A percentile compares a stretch with the other conserved stretches of the same genome.
These are phyloP conservation scores for Acipenser ruthenus DNA, from an alignment of 2,797 vertebrate species.

Conservation along the genomic window DNA sequence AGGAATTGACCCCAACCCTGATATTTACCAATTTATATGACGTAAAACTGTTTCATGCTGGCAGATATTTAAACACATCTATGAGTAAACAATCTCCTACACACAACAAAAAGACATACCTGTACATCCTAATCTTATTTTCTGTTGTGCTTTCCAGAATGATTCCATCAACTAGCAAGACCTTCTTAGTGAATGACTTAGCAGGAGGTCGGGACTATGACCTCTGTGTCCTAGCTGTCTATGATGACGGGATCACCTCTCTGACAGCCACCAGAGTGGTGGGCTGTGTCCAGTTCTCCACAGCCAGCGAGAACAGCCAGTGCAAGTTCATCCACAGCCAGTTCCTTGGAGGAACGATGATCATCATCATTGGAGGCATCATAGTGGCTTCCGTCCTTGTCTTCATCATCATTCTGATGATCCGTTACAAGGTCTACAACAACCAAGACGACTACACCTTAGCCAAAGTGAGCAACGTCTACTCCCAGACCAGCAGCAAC, in stretches of 20 bases:
- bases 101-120: no score
- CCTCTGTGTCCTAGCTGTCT: conserved; percentile 77
- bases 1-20: no score
- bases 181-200: conserved; percentile 82
- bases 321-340: conserved; percentile 80
- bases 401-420: conserved; percentile 93
- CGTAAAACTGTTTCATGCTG: no score
- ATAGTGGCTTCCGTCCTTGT: conserved; percentile 79
- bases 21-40: no score
- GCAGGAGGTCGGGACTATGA: conserved; percentile 81
- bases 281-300: conserved; percentile 84
- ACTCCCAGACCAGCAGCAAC: conserved; percentile 73
- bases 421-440: conserved; percentile 84
- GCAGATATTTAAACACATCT: no score
- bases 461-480: conserved; percentile 62
- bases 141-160: conserved; percentile 53
- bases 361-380: conserved; percentile 76
- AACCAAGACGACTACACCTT: conserved; percentile 58
- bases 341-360: conserved; percentile 77
- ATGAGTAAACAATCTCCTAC: no score
- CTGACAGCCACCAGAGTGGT: conserved; percentile 75
- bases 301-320: conserved; percentile 64
- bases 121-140: background rate
- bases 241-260: conserved; percentile 80
- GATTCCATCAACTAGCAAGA: conserved; percentile 83